Percentiles rank a stretch among this genome's conserved stretches.
These are phyloP conservation scores for Actias luna DNA, from an alignment of 2,888 invertebrate species.

Conservation along the genomic window DNA sequence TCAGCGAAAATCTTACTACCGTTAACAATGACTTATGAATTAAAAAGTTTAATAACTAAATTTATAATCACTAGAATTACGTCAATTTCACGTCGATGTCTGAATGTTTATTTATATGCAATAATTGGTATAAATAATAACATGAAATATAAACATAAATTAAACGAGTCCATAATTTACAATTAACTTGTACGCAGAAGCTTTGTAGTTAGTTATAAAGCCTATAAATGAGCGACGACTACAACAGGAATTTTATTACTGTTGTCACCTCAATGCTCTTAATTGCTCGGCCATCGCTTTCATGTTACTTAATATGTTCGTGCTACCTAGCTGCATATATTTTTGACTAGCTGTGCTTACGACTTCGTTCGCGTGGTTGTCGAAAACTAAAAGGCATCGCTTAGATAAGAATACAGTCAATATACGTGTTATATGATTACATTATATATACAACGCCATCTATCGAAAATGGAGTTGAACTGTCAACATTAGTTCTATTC, in stretches of 20 bases:
- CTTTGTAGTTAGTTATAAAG: background rate
- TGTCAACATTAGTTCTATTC: too few species aligned
- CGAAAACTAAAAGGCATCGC: too few species aligned
- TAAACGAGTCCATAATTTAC: background rate
- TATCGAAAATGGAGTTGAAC: too few species aligned
- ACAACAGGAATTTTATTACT: slow-evolving; percentile 1
- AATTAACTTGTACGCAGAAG: background rate
- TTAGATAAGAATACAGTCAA: too few species aligned
- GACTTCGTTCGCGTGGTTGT: too few species aligned
- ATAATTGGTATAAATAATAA: background rate
- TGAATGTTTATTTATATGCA: background rate
- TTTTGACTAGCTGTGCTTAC: background rate
- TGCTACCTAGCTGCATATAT: background rate
- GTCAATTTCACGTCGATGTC: background rate
- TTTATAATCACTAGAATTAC: background rate
- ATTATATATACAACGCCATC: too few species aligned
- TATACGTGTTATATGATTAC: too few species aligned
- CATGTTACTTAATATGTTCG: background rate
- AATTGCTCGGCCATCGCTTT: background rate
- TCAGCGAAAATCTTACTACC: background rate
- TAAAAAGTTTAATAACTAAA: background rate
- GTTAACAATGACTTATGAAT: background rate
- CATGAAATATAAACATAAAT: background rate
- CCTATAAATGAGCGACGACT: background rate
- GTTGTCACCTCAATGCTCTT: background rate